Conservation (phyloP, 2,888 invertebrate genomes). For the Nudaria mundana region DNA sequence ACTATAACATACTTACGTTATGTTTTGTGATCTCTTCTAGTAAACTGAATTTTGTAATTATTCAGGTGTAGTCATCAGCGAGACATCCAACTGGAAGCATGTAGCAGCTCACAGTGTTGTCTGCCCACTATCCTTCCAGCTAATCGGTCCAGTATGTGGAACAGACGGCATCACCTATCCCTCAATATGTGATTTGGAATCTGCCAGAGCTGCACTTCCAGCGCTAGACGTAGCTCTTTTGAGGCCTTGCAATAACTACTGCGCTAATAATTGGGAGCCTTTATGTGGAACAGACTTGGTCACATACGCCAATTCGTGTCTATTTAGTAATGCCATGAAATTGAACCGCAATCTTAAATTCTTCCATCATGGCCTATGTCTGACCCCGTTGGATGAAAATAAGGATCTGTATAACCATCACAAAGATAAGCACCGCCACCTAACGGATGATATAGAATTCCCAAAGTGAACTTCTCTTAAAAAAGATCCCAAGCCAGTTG, state of each 20-base stretch:
- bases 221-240: conserved; percentile 25
- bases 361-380: conserved; percentile 26
- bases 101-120: conserved; percentile 1
- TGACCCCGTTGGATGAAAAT: conserved; percentile 13
- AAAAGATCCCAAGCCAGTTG: not conserved
- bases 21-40: no score
- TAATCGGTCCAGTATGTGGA: conserved; percentile 30
- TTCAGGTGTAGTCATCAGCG: not conserved
- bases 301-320: conserved; percentile 32
- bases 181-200: conserved; percentile 29
- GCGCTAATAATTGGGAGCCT: conserved; percentile 29
- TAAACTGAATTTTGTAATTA: no score
- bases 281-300: conserved; percentile 29
- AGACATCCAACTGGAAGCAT: conserved; percentile 1
- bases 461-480: no score
- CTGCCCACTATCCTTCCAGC: conserved; percentile 25
- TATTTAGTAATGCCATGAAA: conserved; percentile 18
- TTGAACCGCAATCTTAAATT: conserved; percentile 14
- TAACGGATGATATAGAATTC: not conserved
- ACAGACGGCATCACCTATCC: conserved; percentile 28
- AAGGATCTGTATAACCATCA: not conserved
- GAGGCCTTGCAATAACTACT: conserved; percentile 24
- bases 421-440: not conserved
- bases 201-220: conserved; percentile 11
- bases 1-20: no score